Percentiles rank a stretch among this genome's conserved stretches.
These are phyloP conservation scores for Danionella cerebrum DNA, from an alignment of 2,113 vertebrate species.

Conservation along the genomic window DNA sequence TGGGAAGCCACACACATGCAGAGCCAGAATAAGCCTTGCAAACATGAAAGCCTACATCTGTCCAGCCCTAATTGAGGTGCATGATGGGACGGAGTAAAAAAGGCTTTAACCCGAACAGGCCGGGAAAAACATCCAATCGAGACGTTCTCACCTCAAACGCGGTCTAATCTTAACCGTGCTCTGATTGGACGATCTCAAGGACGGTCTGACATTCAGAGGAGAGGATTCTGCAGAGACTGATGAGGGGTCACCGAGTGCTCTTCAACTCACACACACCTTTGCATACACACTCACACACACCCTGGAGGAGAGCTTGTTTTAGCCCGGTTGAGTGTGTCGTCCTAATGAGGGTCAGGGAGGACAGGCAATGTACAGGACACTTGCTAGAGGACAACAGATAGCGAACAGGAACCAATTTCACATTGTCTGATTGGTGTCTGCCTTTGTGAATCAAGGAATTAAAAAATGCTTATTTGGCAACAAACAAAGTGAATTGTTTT, in stretches of 20 bases:
- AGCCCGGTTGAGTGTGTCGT: conserved; percentile 17
- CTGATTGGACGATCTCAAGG: conserved; percentile 14
- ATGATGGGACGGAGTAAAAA: neutral
- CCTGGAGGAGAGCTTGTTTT: conserved; percentile 30
- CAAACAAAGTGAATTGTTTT: too few relatives aligned
- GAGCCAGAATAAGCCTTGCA: neutral
- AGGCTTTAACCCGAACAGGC: too few relatives aligned
- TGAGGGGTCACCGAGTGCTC: conserved; percentile 27
- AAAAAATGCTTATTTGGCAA: too few relatives aligned
- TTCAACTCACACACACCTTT: conserved; percentile 12
- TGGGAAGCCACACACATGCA: neutral
- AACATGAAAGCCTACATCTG: conserved; percentile 15
- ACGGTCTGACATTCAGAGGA: conserved; percentile 32
- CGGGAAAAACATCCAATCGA: neutral
- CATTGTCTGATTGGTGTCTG: too few relatives aligned
- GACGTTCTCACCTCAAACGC: neutral
- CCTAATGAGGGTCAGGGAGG: conserved; percentile 39
- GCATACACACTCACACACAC: conserved; percentile 12
- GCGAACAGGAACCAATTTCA: neutral
- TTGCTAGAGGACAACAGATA: conserved; percentile 1
- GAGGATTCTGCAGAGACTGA: conserved; percentile 29
- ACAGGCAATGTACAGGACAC: conserved; percentile 21
- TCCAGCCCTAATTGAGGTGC: conserved; percentile 12
- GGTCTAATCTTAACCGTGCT: neutral
- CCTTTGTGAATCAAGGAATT: too few relatives aligned